phyloP scores from a whole-genome alignment of 2,797 vertebrate genomes.

The Brachyrhaphis roseni region DNA sequence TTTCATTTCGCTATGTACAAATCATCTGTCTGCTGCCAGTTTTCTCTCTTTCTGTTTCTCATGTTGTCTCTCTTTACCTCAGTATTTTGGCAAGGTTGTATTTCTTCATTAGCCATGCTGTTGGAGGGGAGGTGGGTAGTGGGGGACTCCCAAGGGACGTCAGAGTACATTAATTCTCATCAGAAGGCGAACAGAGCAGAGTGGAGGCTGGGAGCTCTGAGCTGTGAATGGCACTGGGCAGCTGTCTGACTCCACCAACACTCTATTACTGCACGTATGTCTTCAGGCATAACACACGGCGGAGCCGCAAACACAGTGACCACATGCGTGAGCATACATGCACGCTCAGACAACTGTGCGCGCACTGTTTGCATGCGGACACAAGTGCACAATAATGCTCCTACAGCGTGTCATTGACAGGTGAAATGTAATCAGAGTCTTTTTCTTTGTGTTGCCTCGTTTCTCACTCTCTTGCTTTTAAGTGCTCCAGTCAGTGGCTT shows the following conservation, averaged over 20 bases:
- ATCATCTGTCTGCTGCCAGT: conserved; percentile 39
- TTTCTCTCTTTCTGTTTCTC: conserved; percentile 36
- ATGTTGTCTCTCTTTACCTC: conserved; percentile 59
- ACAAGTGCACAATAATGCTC: conserved; percentile 74
- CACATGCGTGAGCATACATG: conserved; percentile 55
- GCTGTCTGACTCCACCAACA: conserved; percentile 88
- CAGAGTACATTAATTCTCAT: conserved; percentile 95
- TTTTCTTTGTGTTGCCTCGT: conserved; percentile 73
- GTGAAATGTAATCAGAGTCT: conserved; percentile 82
- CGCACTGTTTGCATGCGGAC: conserved; percentile 37
- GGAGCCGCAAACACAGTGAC: conserved; percentile 43
- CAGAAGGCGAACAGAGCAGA: conserved; percentile 83
- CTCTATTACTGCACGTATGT: conserved; percentile 86
- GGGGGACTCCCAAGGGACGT: conserved; percentile 86
- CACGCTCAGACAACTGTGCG: conserved; percentile 33
- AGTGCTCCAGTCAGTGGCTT: conserved; percentile 79
- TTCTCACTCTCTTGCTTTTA: conserved; percentile 78
- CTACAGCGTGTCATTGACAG: conserved; percentile 83
- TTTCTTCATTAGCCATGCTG: conserved; percentile 89
- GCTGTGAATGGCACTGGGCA: conserved; percentile 92
- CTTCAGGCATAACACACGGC: conserved; percentile 82
- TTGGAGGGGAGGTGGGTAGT: conserved; percentile 61
- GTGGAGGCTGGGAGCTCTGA: conserved; percentile 84
- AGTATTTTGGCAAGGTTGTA: conserved; percentile 83
- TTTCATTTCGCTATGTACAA: neutral